Evolutionary conservation across 1,140 invertebrate species (phyloP).

Genomic region (Triops cancriformis): DNA sequence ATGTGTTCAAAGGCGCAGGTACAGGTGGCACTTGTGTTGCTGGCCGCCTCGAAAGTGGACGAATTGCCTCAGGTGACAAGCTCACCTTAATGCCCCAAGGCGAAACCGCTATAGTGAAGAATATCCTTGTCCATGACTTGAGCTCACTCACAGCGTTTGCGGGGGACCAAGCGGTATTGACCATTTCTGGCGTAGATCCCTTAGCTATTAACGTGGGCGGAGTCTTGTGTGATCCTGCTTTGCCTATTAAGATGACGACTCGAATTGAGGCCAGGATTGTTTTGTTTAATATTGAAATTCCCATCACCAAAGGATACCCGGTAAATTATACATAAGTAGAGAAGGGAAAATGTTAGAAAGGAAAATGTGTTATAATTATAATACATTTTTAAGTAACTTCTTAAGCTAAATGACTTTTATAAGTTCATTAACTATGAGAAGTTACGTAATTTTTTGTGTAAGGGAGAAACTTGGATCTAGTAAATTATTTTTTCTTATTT

Average conservation of each 20-base stretch:
- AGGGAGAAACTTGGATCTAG: no score
- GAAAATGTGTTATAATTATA: no score
- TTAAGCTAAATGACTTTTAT: no score
- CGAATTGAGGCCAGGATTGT: conserved; percentile 85
- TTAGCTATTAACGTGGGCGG: conserved; percentile 76
- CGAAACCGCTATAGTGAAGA: conserved; percentile 22
- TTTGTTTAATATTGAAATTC: conserved; percentile 82
- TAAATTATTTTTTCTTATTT: no score
- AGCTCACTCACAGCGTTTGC: conserved; percentile 70
- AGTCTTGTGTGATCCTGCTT: conserved; percentile 69
- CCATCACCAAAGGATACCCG: conserved; percentile 82
- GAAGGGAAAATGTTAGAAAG: no score
- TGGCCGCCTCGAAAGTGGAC: conserved; percentile 84
- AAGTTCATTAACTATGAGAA: no score
- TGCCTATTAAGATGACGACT: conserved; percentile 66
- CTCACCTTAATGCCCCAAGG: conserved; percentile 77
- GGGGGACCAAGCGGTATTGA: conserved; percentile 81
- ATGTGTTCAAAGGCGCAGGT: conserved; percentile 88
- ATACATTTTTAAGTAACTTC: no score
- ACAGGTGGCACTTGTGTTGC: conserved; percentile 73
- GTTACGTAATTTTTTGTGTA: no score
- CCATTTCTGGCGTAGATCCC: conserved; percentile 64
- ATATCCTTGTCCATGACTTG: conserved; percentile 44
- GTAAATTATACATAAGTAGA: conserved; percentile 43
- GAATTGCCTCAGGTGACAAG: conserved; percentile 73